A percentile compares a stretch with the other conserved stretches of the same genome.
Evolutionary conservation across 2,888 invertebrate genomes (phyloP).

Genomic region (Halictus quadricinctus): DNA sequence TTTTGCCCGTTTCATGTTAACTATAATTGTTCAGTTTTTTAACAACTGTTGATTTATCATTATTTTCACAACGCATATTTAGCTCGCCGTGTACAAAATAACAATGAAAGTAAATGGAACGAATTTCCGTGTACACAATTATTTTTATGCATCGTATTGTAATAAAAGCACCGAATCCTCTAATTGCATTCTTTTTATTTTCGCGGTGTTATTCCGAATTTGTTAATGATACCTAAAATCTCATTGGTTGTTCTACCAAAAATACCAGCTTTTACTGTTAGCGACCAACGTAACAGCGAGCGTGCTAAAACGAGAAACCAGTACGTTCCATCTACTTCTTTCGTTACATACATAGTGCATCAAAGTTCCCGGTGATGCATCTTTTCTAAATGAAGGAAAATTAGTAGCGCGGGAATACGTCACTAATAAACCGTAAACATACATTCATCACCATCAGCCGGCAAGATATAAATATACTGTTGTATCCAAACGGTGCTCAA

Average conservation of each 20-base stretch:
- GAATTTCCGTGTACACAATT: background rate
- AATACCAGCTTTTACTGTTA: background rate
- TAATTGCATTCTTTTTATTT: background rate
- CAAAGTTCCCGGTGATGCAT: background rate
- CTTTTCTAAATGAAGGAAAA: background rate
- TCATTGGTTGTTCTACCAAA: background rate
- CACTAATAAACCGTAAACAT: conserved; percentile 1
- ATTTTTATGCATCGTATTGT: background rate
- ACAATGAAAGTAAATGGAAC: background rate
- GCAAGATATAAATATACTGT: background rate
- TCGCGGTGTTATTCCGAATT: background rate
- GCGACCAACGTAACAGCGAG: background rate
- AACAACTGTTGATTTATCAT: background rate
- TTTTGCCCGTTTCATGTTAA: background rate
- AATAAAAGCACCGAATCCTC: background rate
- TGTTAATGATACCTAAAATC: background rate
- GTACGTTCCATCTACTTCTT: background rate
- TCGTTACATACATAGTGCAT: conserved; percentile 5
- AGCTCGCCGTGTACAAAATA: background rate
- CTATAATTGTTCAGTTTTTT: background rate
- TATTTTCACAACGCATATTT: background rate
- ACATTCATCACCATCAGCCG: background rate
- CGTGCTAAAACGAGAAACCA: background rate
- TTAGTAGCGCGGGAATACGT: background rate
- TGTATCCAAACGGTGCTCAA: background rate